Conservation (phyloP, 2,113 vertebrate species). For the Lasiurus cinereus region DNA sequence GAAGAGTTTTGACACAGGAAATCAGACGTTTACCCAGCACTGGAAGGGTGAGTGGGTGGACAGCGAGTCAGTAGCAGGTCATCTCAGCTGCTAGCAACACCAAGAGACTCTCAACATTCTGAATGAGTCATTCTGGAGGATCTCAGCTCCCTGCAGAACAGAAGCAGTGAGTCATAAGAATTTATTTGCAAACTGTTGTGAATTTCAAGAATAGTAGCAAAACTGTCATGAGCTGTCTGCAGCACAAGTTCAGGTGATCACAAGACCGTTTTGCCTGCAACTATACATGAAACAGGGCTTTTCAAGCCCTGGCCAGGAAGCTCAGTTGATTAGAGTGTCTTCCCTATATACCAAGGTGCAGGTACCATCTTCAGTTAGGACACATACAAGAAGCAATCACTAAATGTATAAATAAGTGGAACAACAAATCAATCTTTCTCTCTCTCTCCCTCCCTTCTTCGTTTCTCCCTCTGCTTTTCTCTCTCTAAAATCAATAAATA, state of each 20-base stretch:
- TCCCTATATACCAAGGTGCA: neutral
- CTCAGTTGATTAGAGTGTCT: neutral
- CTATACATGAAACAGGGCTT: neutral
- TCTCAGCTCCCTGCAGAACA: neutral
- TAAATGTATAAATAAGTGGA: neutral
- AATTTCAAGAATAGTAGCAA: conserved; percentile 10
- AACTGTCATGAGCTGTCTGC: neutral
- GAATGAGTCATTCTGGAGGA: neutral
- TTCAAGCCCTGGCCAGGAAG: neutral
- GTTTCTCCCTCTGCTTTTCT: no score
- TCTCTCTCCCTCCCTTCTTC: neutral
- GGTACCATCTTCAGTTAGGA: neutral
- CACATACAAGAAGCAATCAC: neutral
- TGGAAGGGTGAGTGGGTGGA: neutral
- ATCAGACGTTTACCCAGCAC: neutral
- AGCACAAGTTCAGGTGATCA: neutral
- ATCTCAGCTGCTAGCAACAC: neutral
- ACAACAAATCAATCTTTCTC: neutral
- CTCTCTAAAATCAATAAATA: no score
- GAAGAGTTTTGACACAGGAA: neutral
- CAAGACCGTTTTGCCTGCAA: neutral
- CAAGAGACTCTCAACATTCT: no score
- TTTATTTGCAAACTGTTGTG: neutral
- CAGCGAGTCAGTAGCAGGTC: neutral
- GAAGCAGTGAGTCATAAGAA: neutral